Evolutionary conservation across 1,140 invertebrate species (phyloP).

Genomic region (Macrobrachium nipponense): DNA sequence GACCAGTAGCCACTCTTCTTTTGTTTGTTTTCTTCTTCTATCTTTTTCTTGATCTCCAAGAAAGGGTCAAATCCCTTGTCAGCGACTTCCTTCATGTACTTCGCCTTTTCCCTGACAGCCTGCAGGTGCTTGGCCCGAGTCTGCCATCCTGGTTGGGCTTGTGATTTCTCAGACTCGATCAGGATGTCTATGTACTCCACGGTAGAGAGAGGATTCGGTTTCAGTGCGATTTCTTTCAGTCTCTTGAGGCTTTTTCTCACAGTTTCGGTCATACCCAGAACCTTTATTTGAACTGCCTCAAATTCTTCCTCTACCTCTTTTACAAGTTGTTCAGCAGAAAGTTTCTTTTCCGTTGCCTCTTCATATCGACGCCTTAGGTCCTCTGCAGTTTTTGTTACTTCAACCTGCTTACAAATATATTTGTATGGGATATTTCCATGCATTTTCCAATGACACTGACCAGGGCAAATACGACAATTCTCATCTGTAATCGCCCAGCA

Average conservation of each 20-base stretch:
- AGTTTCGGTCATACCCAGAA: neutral
- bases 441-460: neutral
- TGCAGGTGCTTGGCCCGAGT: neutral
- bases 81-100: neutral
- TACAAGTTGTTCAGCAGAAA: neutral
- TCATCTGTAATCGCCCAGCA: no score
- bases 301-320: neutral
- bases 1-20: no score
- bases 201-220: neutral
- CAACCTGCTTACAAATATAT: neutral
- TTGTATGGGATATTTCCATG: neutral
- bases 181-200: conserved; percentile 16
- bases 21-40: no score
- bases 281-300: neutral
- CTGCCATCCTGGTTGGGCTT: neutral
- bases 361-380: neutral
- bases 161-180: neutral
- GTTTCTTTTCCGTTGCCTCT: conserved; percentile 2
- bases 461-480: neutral
- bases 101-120: neutral
- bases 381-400: neutral
- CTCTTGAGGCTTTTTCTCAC: neutral
- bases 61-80: no score
- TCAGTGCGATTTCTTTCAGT: conserved; percentile 20
- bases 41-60: no score